A percentile compares a stretch with the other conserved stretches of the same genome.
phyloP scores from a whole-genome alignment of 1,140 invertebrate genomes.

The Holcopasites calliopsidis region DNA sequence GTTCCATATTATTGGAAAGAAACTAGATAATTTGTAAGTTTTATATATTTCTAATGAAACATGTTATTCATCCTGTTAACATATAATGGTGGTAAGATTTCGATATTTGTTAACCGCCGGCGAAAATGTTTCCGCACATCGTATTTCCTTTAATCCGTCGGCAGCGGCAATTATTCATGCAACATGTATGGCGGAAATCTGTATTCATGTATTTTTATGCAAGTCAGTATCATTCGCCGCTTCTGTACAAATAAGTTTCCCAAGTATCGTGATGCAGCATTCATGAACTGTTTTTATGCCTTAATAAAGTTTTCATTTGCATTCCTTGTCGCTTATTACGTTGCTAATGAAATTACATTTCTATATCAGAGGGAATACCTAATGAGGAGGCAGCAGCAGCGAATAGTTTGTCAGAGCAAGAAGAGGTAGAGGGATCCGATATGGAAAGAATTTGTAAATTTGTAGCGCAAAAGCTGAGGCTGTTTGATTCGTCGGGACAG shows the following conservation, averaged over 20 bases:
- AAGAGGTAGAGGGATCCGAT: constrained; percentile 42
- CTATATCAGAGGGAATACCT: constrained; percentile 25
- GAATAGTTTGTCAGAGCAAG: constrained; percentile 22
- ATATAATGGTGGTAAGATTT: no score
- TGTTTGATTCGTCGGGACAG: constrained; percentile 49
- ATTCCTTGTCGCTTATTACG: neutral
- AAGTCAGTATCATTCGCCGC: constrained; percentile 26
- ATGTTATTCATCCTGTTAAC: neutral
- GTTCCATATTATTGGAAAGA: neutral
- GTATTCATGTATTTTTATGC: neutral
- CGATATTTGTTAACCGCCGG: neutral
- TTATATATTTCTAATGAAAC: neutral
- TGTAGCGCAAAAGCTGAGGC: constrained; percentile 64
- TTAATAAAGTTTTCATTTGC: neutral
- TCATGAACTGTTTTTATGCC: no score
- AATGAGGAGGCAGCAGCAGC: constrained; percentile 32
- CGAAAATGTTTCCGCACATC: constrained; percentile 8
- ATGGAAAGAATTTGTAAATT: constrained; percentile 72
- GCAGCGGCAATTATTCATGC: neutral
- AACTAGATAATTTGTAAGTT: neutral
- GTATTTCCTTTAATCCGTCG: constrained; percentile 5
- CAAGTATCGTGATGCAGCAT: no score
- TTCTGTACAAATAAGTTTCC: no score
- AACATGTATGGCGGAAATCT: neutral
- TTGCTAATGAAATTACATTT: neutral